A percentile compares a stretch with the other conserved stretches of the same genome.
Evolutionary conservation across 2,797 vertebrate species (phyloP).

Genomic region (Liparis tanakae): DNA sequence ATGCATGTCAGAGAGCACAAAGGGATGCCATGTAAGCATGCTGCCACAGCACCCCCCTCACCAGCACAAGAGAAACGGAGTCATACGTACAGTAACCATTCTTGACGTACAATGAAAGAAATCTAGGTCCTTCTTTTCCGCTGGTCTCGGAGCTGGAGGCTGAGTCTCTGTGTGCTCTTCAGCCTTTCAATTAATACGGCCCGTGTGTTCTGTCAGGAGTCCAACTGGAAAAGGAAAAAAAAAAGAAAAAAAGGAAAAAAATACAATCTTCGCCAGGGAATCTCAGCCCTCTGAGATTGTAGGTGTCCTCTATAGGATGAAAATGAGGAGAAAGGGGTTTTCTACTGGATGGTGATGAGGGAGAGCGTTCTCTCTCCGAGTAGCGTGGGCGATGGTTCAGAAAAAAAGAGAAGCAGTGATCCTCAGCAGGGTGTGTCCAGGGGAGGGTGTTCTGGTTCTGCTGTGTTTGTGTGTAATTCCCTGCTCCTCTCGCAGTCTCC

Average conservation of each 20-base stretch:
- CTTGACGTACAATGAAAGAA: slow-evolving; percentile 86
- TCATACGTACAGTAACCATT: slow-evolving; percentile 90
- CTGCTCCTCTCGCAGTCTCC: slow-evolving; percentile 85
- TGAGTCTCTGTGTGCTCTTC: slow-evolving; percentile 68
- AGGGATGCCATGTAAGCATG: slow-evolving; percentile 36
- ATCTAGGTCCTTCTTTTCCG: slow-evolving; percentile 86
- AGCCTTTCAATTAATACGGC: slow-evolving; percentile 67
- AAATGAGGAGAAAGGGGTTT: slow-evolving; percentile 84
- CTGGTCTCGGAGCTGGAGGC: slow-evolving; percentile 79
- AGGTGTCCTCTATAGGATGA: slow-evolving; percentile 85
- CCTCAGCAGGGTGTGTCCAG: slow-evolving; percentile 89
- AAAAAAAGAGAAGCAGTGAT: slow-evolving; percentile 85
- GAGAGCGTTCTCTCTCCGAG: slow-evolving; percentile 86
- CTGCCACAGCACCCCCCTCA: slow-evolving; percentile 45
- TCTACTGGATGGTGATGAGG: slow-evolving; percentile 84
- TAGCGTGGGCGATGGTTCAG: slow-evolving; percentile 85
- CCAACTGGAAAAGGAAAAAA: slow-evolving; percentile 81
- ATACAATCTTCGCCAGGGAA: slow-evolving; percentile 77
- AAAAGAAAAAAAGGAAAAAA: slow-evolving; percentile 82
- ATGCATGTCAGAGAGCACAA: slow-evolving; percentile 49
- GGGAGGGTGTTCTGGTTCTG: slow-evolving; percentile 85
- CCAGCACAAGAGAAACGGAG: slow-evolving; percentile 70
- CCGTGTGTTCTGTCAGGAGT: slow-evolving; percentile 62
- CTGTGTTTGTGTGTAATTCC: slow-evolving; percentile 85
- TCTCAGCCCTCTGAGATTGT: slow-evolving; percentile 84